A percentile compares a stretch with the other conserved stretches of the same genome.
These are phyloP conservation scores for Channallabes apus DNA, from an alignment of 2,797 vertebrate genomes.

Conservation along the genomic window DNA sequence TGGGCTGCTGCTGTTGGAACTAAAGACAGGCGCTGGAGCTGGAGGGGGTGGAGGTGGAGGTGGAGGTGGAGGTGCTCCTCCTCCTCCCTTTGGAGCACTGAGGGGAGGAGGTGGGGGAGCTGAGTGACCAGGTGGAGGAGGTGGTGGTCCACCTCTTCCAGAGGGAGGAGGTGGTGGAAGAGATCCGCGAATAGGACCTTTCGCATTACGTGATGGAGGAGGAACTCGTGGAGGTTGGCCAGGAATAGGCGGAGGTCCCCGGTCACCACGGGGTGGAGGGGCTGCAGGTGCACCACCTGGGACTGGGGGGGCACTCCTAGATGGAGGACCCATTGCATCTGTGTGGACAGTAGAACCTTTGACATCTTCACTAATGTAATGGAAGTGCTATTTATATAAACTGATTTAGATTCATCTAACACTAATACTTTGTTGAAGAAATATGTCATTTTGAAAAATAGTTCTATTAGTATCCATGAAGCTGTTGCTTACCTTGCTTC, in stretches of 20 bases:
- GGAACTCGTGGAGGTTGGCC: slow-evolving; percentile 42
- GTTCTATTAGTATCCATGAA: neutral
- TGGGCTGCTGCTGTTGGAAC: slow-evolving; percentile 42
- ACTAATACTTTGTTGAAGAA: neutral
- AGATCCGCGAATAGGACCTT: slow-evolving; percentile 50
- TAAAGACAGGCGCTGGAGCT: slow-evolving; percentile 18
- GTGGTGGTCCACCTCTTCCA: slow-evolving; percentile 40
- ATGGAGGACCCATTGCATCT: slow-evolving; percentile 28
- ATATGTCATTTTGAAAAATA: neutral
- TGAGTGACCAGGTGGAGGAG: slow-evolving; percentile 49
- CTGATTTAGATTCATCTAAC: neutral
- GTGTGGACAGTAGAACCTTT: neutral
- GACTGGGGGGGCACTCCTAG: slow-evolving; percentile 34
- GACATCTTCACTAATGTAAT: neutral
- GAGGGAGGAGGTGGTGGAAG: slow-evolving; percentile 57
- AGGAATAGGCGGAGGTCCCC: slow-evolving; percentile 64
- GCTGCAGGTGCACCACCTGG: slow-evolving; percentile 40
- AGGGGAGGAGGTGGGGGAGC: slow-evolving; percentile 47
- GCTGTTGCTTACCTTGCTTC: slow-evolving; percentile 65
- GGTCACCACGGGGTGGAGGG: slow-evolving; percentile 56
- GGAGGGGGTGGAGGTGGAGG: slow-evolving; percentile 60
- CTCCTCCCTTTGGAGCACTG: slow-evolving; percentile 45
- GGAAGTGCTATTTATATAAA: neutral
- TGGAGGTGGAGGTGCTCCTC: slow-evolving; percentile 53
- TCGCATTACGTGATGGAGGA: slow-evolving; percentile 43